Conservation (phyloP, 2,797 vertebrate species). For the Rhinella marina region DNA sequence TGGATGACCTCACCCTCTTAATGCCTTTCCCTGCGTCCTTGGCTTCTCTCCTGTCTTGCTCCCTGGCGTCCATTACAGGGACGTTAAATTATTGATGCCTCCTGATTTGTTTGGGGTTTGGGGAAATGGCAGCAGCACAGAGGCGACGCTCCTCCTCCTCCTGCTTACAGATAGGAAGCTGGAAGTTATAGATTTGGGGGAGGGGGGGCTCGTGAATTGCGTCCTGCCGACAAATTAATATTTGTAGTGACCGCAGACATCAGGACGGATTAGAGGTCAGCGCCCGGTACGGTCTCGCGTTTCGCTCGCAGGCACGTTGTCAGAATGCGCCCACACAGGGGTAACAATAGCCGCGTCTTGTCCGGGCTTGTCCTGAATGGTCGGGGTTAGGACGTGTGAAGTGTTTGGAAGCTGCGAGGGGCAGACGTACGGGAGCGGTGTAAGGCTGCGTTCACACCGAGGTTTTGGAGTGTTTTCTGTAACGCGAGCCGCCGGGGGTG, state of each 20-base stretch:
- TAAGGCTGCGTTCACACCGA: too few relatives aligned
- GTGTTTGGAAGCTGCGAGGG: background rate
- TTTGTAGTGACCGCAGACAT: conserved; percentile 42
- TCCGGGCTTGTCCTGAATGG: conserved; percentile 30
- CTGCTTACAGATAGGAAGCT: conserved; percentile 59
- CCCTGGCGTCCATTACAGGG: conserved; percentile 75
- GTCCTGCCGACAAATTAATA: conserved; percentile 53
- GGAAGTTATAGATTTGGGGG: conserved; percentile 30
- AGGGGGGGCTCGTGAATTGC: background rate
- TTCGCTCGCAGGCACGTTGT: background rate
- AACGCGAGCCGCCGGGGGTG: too few relatives aligned
- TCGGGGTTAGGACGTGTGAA: background rate
- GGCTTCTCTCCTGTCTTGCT: conserved; percentile 57
- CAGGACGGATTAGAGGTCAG: conserved; percentile 45
- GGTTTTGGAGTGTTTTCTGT: background rate
- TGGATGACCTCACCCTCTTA: conserved; percentile 61
- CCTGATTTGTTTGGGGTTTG: conserved; percentile 74
- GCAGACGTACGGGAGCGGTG: too few relatives aligned
- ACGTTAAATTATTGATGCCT: conserved; percentile 77
- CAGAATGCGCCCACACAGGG: background rate
- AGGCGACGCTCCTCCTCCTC: conserved; percentile 45
- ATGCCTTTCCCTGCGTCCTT: conserved; percentile 61
- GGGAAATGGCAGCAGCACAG: conserved; percentile 74
- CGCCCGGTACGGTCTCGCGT: background rate
- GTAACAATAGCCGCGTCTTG: conserved; percentile 51